Percentiles rank a stretch among this genome's conserved stretches.
These are phyloP conservation scores for Harpagoxenus sublaevis DNA, from an alignment of 2,888 invertebrate species.

Conservation along the genomic window DNA sequence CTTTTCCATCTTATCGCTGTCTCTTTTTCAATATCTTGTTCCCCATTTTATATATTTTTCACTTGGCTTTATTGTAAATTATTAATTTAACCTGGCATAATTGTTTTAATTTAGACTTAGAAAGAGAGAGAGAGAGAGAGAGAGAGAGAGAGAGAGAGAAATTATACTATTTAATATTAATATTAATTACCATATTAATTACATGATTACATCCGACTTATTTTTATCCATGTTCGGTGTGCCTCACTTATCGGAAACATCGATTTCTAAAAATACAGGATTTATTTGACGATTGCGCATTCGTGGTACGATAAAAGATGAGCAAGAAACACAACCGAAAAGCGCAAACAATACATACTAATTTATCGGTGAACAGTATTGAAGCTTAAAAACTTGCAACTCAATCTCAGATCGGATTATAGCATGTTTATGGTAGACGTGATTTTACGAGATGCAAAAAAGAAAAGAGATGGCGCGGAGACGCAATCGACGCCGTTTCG, in stretches of 20 bases:
- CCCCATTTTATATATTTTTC: not conserved
- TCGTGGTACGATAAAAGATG: not conserved
- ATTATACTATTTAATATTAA: too few species aligned
- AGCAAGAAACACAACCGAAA: not conserved
- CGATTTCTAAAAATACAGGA: not conserved
- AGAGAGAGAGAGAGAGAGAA: too few species aligned
- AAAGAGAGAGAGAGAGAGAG: too few species aligned
- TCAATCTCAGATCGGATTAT: slow-evolving; percentile 10
- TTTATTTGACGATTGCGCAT: not conserved
- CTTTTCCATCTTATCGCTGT: slow-evolving; percentile 26
- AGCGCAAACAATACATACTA: not conserved
- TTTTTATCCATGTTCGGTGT: too few species aligned
- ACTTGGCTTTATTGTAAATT: too few species aligned
- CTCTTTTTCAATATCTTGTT: slow-evolving; percentile 13
- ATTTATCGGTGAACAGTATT: not conserved
- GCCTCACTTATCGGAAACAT: not conserved
- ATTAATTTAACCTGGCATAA: too few species aligned
- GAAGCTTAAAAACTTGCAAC: slow-evolving; percentile 2
- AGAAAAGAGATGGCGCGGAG: not conserved
- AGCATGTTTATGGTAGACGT: not conserved
- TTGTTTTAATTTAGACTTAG: too few species aligned
- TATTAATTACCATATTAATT: too few species aligned
- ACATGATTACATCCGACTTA: too few species aligned
- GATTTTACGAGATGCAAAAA: not conserved
- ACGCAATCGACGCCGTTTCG: slow-evolving; percentile 14